Percentiles rank a stretch among this genome's conserved stretches.
Conservation (phyloP, 2,113 vertebrate species). For the Coregonus clupeaformis region DNA sequence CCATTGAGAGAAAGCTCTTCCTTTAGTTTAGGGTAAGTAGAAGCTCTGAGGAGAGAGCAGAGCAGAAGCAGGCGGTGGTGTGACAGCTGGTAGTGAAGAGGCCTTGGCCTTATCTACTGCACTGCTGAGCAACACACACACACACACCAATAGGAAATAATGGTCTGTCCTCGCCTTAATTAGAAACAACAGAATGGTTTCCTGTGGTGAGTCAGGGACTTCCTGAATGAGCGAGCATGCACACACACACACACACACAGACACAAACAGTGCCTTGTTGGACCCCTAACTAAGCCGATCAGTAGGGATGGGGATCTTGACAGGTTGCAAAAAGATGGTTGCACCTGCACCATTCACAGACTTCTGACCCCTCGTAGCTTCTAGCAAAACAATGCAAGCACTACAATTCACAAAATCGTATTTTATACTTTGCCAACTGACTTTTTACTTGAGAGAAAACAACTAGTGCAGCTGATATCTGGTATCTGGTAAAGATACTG, state of each 20-base stretch:
- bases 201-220: constrained; percentile 12
- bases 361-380: not conserved
- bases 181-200: constrained; percentile 10
- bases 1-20: constrained; percentile 59
- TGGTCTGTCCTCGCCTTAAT: constrained; percentile 12
- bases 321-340: not conserved
- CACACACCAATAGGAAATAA: constrained; percentile 36
- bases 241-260: not conserved
- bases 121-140: constrained; percentile 43
- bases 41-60: constrained; percentile 15
- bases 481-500: not conserved
- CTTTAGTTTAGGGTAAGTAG: constrained; percentile 46
- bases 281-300: not conserved
- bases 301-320: not conserved
- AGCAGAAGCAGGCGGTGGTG: constrained; percentile 35
- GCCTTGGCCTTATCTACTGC: constrained; percentile 45
- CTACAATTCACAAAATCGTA: too few relatives aligned
- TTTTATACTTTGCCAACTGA: not conserved
- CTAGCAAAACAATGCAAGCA: not conserved
- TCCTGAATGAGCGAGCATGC: constrained; percentile 1
- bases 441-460: not conserved
- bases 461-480: too few relatives aligned
- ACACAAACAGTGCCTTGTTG: not conserved
- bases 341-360: not conserved
- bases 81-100: constrained; percentile 60